Evolutionary conservation across 2,797 vertebrate genomes (phyloP), one percentile per base, ranked within the genome.

Genomic region (Rousettus madagascariensis): DNA sequence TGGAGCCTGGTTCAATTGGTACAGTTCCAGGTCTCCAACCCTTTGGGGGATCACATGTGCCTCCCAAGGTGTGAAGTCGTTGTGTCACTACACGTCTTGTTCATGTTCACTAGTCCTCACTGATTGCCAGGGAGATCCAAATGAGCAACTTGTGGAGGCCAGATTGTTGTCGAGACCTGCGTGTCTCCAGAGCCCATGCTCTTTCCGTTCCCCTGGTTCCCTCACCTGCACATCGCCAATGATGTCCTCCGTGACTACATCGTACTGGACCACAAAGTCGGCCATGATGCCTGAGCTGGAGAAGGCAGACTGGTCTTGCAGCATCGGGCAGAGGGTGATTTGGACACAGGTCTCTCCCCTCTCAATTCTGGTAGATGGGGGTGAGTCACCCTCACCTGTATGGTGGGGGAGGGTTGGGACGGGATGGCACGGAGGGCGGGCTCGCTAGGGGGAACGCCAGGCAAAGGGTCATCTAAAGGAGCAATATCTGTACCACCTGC

Each of bases 181-280:
- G 36, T 63, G 41, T 33, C 46, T 59, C 55, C n/a, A 51, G 79
- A 93, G 55, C 49, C 49, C 51, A 63, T 11, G 20, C 15, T 75
- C 65, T 11, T 38, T 33, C 43, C 26, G 16, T 26, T 26, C 3
- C 33, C 59, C 15, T 1, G 46, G 43, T 5, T 30, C 59, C 63
- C 71, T 94, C 59, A 99, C 99, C 99, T 99, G 99, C 41, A 99
- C 90, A 8, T 99, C 99, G 5, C 99, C 99, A 71, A 98, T 98
- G 30, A 98, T 97, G 94, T 99, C 99, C 51, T 95, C 98, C 95
- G 99, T 98, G 51, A 98, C 96, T 82, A 99, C 99, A 0, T 99
- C 99, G 26, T 99, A 99, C 49, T 99, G 98, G 55, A 99, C 97
- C 75, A 99, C 97, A 69, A 99, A 99, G 97, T 99, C 98, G 3